phyloP scores from a whole-genome alignment of 2,888 invertebrate genomes.

The Dryobotodes eremita region DNA sequence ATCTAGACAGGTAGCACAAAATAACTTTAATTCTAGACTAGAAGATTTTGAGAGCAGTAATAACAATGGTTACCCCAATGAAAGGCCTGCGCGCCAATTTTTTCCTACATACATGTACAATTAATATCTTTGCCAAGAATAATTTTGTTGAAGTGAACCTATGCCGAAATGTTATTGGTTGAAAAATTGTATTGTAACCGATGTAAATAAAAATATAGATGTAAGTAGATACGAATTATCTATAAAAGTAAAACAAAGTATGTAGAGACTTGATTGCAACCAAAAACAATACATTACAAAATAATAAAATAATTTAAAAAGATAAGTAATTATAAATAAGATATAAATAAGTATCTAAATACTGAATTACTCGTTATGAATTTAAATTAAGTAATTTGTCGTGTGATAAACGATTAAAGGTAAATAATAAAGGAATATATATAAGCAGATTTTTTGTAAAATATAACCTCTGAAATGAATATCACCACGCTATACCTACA shows the following conservation, averaged over 20 bases:
- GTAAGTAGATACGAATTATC: constrained; percentile 6
- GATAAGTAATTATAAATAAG: neutral
- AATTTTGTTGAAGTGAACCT: neutral
- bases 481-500: neutral
- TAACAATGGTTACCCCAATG: constrained; percentile 79
- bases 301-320: neutral
- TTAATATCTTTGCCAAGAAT: constrained; percentile 2
- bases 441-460: neutral
- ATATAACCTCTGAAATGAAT: neutral
- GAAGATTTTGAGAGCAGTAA: constrained; percentile 81
- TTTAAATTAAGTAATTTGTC: neutral
- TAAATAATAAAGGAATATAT: constrained; percentile 5
- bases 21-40: constrained; percentile 77
- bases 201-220: constrained; percentile 50
- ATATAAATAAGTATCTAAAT: neutral
- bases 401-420: constrained; percentile 12
- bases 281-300: constrained; percentile 44
- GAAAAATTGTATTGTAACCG: neutral
- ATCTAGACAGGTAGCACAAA: constrained; percentile 68
- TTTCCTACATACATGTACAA: constrained; percentile 65
- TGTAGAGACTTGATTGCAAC: constrained; percentile 46
- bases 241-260: constrained; percentile 2
- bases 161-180: neutral
- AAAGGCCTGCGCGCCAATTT: constrained; percentile 78
- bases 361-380: constrained; percentile 1